phyloP scores from a whole-genome alignment of 2,888 invertebrate genomes.

The Nephrocerus scutellatus region DNA sequence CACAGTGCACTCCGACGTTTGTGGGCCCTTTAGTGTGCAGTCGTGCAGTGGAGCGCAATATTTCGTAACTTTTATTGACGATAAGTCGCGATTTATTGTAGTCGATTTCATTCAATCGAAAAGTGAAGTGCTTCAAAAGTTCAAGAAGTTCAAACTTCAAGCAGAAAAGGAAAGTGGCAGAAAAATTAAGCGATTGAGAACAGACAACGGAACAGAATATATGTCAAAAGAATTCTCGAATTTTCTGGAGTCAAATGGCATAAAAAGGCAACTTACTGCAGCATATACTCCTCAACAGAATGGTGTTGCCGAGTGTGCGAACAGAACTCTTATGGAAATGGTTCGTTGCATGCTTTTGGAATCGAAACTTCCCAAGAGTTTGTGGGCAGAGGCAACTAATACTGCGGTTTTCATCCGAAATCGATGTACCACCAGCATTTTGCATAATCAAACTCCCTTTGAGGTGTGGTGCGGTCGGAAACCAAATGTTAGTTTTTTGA shows the following conservation, averaged over 20 bases:
- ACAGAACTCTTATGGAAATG: conserved; percentile 10
- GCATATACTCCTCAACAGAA: conserved; percentile 6
- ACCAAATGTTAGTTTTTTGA: conserved; percentile 12
- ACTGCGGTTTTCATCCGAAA: conserved; percentile 13
- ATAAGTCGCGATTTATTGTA: too few relatives aligned
- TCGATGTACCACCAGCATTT: conserved; percentile 9
- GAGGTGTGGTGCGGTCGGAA: conserved; percentile 9
- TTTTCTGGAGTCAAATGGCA: conserved; percentile 1
- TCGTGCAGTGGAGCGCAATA: too few relatives aligned
- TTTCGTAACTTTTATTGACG: too few relatives aligned
- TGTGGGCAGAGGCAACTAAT: conserved; percentile 13
- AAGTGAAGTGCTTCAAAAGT: conserved; percentile 5
- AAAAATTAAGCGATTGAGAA: neutral
- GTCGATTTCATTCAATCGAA: too few relatives aligned
- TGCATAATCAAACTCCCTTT: conserved; percentile 9
- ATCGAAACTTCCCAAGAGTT: conserved; percentile 9
- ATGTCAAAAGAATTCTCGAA: conserved; percentile 1
- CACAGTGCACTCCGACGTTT: too few relatives aligned
- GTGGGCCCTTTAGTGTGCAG: too few relatives aligned
- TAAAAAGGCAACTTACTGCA: conserved; percentile 1
- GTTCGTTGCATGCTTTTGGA: too few relatives aligned
- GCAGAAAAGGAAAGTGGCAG: conserved; percentile 3
- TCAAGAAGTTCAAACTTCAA: neutral
- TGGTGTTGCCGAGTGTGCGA: too few relatives aligned
- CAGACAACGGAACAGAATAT: conserved; percentile 10